Percentiles rank a stretch among this genome's conserved stretches.
These are phyloP conservation scores for Lutraria rhynchaena DNA, from an alignment of 1,140 invertebrate genomes.

Conservation along the genomic window DNA sequence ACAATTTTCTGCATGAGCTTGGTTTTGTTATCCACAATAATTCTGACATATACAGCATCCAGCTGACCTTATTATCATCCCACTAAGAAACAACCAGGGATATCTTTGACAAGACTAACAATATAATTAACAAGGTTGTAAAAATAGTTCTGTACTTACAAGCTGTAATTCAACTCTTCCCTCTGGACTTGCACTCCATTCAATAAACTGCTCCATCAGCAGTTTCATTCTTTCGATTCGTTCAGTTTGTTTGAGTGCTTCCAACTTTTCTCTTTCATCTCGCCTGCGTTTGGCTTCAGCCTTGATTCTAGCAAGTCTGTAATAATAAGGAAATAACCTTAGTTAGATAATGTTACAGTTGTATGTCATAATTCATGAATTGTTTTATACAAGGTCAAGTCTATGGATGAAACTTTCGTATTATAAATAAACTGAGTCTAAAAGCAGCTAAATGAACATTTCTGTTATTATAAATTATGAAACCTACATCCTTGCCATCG, in stretches of 20 bases:
- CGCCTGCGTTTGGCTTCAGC: slow-evolving; percentile 78
- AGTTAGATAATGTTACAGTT: background rate
- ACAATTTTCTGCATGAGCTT: too few species aligned
- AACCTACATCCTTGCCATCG: too few species aligned
- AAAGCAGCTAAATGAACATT: too few species aligned
- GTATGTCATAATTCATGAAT: background rate
- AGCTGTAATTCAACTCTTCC: slow-evolving; percentile 78
- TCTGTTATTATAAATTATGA: too few species aligned
- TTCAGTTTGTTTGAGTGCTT: slow-evolving; percentile 69
- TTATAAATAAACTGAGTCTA: too few species aligned
- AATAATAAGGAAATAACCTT: background rate
- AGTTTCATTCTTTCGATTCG: slow-evolving; percentile 69
- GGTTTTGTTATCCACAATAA: too few species aligned
- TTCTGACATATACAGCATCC: too few species aligned
- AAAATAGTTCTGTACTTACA: slow-evolving; percentile 69
- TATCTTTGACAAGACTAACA: too few species aligned
- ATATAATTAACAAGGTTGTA: too few species aligned
- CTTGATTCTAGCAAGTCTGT: slow-evolving; percentile 80
- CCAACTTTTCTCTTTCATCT: slow-evolving; percentile 77
- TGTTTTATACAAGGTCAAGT: background rate
- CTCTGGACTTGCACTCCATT: slow-evolving; percentile 74
- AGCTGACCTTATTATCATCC: too few species aligned
- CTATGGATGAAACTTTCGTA: too few species aligned
- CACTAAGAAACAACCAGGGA: too few species aligned
- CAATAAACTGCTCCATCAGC: slow-evolving; percentile 76